Evolutionary conservation across 1,140 invertebrate species (phyloP), one percentile per base, ranked within the genome.

Genomic region (Aethina tumida): DNA sequence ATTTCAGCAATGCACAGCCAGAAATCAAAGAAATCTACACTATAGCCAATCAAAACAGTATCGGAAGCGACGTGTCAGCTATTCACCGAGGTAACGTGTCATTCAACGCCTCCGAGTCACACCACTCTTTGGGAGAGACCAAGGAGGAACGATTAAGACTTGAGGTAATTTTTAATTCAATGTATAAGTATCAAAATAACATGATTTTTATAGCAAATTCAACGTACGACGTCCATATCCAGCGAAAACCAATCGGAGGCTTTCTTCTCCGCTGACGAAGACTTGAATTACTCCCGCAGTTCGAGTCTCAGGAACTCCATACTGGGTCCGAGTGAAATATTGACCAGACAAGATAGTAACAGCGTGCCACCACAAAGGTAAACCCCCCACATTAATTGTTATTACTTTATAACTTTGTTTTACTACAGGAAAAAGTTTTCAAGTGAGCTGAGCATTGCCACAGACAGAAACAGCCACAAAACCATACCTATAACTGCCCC

Each of bases 221-320:
- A 85, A 64, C 66, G 87, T 45, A 88, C 87, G 1, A 75, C 86
- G 45, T 90, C 86, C 0, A 78, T 90, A 54, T 86, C 82, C 2
- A 88, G 84, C 39, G 86, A 89, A 61, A 88, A 89, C 64, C 85
- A 86, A 50, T 88, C 85, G 0, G 88, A 92, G 62, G 79, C 82
- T 15, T 93, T 90, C 65, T 91, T 88, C 53, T 91, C 87, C 0
- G 88, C 88, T 0, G 86, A 91, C 58, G 88, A 93, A 62, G 85
- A 90, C 52, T 73, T 68, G 2, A 71, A 69, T 71, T 64, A 79
- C 63, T 59, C 69, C 15, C 49, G 75, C 14, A 75, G 71, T 5
- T 79, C 75, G 0, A 79, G 75, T 45, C 63, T 79, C 24, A 67
- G 74, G 35, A 74, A 79, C 58, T 79, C 77, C 2, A 63, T 71